Evolutionary conservation across 1,140 invertebrate species (phyloP).

Genomic region (Archivesica marissinica): DNA sequence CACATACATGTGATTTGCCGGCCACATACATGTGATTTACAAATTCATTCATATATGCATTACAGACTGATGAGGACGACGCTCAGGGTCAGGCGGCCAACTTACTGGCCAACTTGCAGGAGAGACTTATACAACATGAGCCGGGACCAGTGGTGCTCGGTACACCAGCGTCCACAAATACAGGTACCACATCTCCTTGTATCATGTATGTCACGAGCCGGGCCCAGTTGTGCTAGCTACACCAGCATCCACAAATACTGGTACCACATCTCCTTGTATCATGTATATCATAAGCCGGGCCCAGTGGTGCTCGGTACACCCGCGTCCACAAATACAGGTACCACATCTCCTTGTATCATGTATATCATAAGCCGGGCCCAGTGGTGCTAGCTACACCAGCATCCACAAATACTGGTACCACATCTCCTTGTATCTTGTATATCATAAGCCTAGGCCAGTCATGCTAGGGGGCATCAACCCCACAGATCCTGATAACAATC

Average conservation of each 20-base stretch:
- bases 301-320: constrained; percentile 76
- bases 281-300: no score
- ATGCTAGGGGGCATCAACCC: no score
- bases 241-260: constrained; percentile 73
- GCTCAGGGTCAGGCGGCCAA: constrained; percentile 66
- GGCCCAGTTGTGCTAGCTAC: constrained; percentile 78
- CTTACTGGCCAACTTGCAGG: constrained; percentile 82
- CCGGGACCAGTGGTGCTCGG: constrained; percentile 80
- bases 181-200: constrained; percentile 81
- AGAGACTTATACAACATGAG: constrained; percentile 82
- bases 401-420: constrained; percentile 75
- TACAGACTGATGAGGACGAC: constrained; percentile 62
- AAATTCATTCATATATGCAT: no score
- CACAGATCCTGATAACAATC: no score
- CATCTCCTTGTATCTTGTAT: no score
- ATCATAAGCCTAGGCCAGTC: no score
- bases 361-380: no score
- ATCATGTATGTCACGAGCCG: no score
- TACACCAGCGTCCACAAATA: constrained; percentile 69
- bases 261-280: constrained; percentile 81
- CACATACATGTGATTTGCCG: no score
- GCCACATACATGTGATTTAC: no score
- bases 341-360: constrained; percentile 81
- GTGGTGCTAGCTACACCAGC: constrained; percentile 75
- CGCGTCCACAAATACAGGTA: constrained; percentile 76